phyloP scores from a whole-genome alignment of 2,113 vertebrate species.

The Cygnus buccinator region DNA sequence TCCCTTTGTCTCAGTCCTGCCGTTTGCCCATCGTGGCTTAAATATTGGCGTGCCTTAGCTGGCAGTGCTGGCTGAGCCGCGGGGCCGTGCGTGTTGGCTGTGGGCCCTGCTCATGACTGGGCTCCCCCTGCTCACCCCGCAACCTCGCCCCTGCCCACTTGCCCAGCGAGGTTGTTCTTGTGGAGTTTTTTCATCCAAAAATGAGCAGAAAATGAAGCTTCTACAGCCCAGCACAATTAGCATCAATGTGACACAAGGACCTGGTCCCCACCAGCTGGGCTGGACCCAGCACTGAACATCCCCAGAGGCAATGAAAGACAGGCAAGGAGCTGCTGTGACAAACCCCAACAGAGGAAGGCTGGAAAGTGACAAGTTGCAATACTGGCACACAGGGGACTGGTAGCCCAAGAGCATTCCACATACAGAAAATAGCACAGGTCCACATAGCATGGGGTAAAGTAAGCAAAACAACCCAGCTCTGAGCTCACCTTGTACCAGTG shows the following conservation, averaged over 20 bases:
- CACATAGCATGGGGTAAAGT: background rate
- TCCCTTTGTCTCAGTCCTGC: background rate
- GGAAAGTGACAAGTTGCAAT: background rate
- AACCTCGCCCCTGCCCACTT: no score
- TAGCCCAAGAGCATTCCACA: background rate
- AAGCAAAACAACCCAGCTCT: background rate
- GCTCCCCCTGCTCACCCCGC: background rate
- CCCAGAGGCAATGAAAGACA: rapidly evolving
- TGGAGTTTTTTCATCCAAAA: no score
- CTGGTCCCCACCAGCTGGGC: no score
- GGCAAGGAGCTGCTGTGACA: background rate
- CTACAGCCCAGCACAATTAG: background rate
- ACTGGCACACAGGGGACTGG: background rate
- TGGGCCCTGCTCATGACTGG: background rate
- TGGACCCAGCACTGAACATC: no score
- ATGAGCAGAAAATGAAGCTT: background rate
- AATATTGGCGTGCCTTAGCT: background rate
- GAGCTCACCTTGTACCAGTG: background rate
- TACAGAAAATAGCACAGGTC: background rate
- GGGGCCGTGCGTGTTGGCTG: background rate
- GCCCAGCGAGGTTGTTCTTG: background rate
- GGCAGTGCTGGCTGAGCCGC: background rate
- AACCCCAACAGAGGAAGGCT: rapidly evolving
- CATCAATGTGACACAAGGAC: no score
- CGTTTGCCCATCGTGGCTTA: background rate